Conservation (phyloP, 2,113 vertebrate genomes). For the Brachyhypopomus occidentalis region DNA sequence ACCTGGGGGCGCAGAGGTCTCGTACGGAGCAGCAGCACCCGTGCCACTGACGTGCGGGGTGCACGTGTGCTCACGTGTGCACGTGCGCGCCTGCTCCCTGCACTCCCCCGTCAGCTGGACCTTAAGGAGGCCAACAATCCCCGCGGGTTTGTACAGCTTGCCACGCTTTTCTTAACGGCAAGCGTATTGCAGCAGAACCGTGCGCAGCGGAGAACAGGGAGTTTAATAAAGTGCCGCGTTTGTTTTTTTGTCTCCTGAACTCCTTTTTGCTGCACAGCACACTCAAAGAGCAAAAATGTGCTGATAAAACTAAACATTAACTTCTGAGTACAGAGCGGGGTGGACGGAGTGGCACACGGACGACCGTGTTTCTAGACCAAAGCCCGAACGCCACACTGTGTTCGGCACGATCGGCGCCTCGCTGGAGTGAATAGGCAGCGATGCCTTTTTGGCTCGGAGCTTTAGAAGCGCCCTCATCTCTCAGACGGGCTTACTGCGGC, state of each 20-base stretch:
- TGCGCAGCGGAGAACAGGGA: slow-evolving; percentile 18
- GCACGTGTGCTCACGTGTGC: not conserved
- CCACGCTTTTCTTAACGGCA: slow-evolving; percentile 10
- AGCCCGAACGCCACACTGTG: slow-evolving; percentile 36
- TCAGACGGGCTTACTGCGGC: slow-evolving; percentile 35
- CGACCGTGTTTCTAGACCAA: slow-evolving; percentile 20
- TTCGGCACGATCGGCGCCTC: slow-evolving; percentile 36
- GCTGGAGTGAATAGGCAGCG: slow-evolving; percentile 20
- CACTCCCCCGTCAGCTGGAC: not conserved
- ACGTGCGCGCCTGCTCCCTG: not conserved
- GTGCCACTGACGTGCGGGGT: too few species aligned
- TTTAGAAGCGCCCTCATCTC: slow-evolving; percentile 21
- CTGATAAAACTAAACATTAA: slow-evolving; percentile 28
- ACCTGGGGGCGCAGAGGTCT: slow-evolving; percentile 29
- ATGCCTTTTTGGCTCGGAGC: slow-evolving; percentile 20
- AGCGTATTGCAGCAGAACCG: not conserved
- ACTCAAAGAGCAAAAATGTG: slow-evolving; percentile 16
- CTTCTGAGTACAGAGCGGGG: slow-evolving; percentile 8
- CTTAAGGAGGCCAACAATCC: not conserved
- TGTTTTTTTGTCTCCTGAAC: slow-evolving; percentile 11
- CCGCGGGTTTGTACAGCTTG: not conserved
- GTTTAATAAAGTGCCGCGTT: not conserved
- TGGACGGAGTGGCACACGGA: slow-evolving; percentile 3
- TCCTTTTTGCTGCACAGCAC: not conserved
- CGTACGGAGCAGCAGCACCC: not conserved